A percentile compares a stretch with the other conserved stretches of the same genome.
Conservation (phyloP, 1,140 invertebrate species). For the Vanessa tameamea region DNA sequence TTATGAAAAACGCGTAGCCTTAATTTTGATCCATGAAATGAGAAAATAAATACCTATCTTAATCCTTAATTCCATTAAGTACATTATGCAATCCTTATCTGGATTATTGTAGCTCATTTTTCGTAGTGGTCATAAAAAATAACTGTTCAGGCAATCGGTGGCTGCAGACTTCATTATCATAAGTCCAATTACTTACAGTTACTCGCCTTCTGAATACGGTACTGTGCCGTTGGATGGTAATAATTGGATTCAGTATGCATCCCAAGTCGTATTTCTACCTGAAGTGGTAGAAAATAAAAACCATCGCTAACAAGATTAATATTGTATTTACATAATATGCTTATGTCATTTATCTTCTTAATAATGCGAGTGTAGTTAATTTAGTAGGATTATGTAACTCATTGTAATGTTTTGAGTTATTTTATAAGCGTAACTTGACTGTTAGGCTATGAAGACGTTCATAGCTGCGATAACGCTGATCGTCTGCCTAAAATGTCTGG, state of each 20-base stretch:
- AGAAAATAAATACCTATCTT: slow-evolving; percentile 1
- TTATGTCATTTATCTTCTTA: slow-evolving; percentile 1
- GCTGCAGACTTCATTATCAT: slow-evolving; percentile 39
- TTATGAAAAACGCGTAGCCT: background rate
- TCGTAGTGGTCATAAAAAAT: slow-evolving; percentile 39
- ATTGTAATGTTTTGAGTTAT: background rate
- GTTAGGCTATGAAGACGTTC: no score
- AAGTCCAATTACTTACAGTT: slow-evolving; percentile 38
- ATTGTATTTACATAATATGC: slow-evolving; percentile 3
- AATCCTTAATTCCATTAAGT: slow-evolving; percentile 22
- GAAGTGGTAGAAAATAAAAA: slow-evolving; percentile 26
- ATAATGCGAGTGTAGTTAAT: background rate
- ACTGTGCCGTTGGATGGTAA: slow-evolving; percentile 25
- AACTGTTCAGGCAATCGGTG: slow-evolving; percentile 33
- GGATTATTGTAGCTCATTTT: slow-evolving; percentile 35
- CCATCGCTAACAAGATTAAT: slow-evolving; percentile 9
- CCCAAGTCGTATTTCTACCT: slow-evolving; percentile 33
- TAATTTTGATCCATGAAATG: background rate
- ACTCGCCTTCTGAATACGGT: slow-evolving; percentile 24
- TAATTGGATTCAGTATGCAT: slow-evolving; percentile 39
- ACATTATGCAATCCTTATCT: slow-evolving; percentile 31
- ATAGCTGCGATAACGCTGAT: no score
- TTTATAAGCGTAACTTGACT: background rate
- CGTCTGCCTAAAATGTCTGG: no score
- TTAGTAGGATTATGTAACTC: background rate